Conservation (phyloP, 2,797 vertebrate species). For the Linurgus olivaceus region DNA sequence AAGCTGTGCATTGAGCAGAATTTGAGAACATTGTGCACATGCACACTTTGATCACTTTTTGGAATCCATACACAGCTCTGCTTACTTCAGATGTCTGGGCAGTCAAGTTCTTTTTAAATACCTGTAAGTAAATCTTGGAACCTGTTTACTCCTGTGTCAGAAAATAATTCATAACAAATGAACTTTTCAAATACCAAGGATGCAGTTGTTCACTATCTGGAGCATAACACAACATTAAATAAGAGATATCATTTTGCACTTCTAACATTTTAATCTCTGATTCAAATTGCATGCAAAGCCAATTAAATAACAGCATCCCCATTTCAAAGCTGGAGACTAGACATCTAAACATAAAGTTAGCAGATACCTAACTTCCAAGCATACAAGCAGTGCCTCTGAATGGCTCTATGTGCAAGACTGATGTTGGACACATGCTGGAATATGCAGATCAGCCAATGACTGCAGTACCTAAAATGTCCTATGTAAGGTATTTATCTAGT, state of each 20-base stretch:
- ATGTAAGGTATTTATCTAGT: not conserved
- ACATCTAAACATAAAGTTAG: not conserved
- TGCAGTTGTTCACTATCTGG: not conserved
- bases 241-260: not conserved
- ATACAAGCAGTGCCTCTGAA: not conserved
- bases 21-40: not conserved
- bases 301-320: not conserved
- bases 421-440: not conserved
- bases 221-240: not conserved
- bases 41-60: not conserved
- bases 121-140: not conserved
- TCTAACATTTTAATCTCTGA: not conserved
- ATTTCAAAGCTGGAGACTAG: not conserved
- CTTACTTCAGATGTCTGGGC: not conserved
- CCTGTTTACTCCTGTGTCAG: not conserved
- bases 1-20: not conserved
- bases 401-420: not conserved
- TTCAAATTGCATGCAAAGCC: not conserved
- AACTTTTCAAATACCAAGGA: not conserved
- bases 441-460: not conserved
- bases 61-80: not conserved
- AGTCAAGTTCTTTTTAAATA: not conserved
- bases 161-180: slow-evolving; percentile 1
- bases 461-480: not conserved
- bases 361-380: not conserved